A percentile compares a stretch with the other conserved stretches of the same genome.
These are phyloP conservation scores for Oligia fasciuncula DNA, from an alignment of 2,888 invertebrate genomes.

Conservation along the genomic window DNA sequence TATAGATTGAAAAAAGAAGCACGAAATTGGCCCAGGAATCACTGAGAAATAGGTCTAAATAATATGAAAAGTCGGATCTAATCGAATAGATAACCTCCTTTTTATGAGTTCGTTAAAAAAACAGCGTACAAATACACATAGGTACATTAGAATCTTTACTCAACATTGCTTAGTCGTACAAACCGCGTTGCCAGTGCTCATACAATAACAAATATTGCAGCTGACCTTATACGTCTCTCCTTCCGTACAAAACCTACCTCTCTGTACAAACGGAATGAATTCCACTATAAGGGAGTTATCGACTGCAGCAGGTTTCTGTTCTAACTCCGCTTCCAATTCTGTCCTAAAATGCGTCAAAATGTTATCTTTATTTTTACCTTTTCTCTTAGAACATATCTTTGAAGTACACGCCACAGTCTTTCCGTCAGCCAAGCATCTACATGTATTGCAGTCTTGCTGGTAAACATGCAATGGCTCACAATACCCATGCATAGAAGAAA, in stretches of 20 bases:
- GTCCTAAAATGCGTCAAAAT: background rate
- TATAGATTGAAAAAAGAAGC: background rate
- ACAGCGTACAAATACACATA: background rate
- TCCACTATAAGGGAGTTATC: slow-evolving; percentile 69
- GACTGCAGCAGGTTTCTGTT: background rate
- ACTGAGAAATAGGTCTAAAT: background rate
- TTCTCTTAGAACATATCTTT: slow-evolving; percentile 61
- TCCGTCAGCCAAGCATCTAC: slow-evolving; percentile 78
- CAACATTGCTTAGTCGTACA: slow-evolving; percentile 79
- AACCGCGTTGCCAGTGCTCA: slow-evolving; percentile 80
- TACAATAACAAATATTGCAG: slow-evolving; percentile 82
- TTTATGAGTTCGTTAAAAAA: background rate
- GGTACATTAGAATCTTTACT: slow-evolving; percentile 22
- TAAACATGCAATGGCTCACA: slow-evolving; percentile 81
- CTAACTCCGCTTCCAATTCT: background rate
- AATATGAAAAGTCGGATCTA: background rate
- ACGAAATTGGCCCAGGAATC: background rate
- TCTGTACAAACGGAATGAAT: slow-evolving; percentile 76
- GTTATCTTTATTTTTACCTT: background rate
- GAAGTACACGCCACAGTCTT: slow-evolving; percentile 76
- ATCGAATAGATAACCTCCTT: too few relatives aligned
- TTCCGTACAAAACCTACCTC: slow-evolving; percentile 71
- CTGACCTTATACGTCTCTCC: slow-evolving; percentile 78
- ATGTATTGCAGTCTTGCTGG: slow-evolving; percentile 77
- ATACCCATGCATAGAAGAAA: slow-evolving; percentile 74